A percentile compares a stretch with the other conserved stretches of the same genome.
phyloP scores from a whole-genome alignment of 2,113 vertebrate species.

The Butorides virescens region DNA sequence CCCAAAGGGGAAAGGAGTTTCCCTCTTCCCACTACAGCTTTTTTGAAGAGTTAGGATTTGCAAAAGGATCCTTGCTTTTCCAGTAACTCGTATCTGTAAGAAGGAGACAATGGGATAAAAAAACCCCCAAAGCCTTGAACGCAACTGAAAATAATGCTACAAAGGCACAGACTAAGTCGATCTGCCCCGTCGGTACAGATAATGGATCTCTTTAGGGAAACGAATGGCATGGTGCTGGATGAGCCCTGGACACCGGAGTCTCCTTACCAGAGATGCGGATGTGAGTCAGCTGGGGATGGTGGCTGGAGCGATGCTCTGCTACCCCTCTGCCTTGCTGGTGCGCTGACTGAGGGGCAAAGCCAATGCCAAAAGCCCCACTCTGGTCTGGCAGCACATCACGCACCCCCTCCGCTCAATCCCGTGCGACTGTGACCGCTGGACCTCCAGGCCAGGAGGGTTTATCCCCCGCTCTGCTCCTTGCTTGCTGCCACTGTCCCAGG shows the following conservation, averaged over 20 bases:
- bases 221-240: not conserved
- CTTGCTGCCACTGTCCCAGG: not conserved
- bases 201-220: not conserved
- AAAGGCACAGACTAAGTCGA: not conserved
- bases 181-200: not conserved
- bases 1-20: not conserved
- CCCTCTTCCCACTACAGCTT: not conserved
- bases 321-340: not conserved
- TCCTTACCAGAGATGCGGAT: not conserved
- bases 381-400: not conserved
- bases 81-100: not conserved
- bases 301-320: not conserved
- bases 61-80: not conserved
- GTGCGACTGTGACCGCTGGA: fast-evolving
- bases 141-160: not conserved
- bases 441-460: not conserved
- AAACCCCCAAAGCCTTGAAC: not conserved
- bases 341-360: not conserved
- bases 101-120: not conserved
- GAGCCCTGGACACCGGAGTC: not conserved
- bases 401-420: fast-evolving
- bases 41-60: not conserved
- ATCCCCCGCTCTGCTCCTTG: not conserved
- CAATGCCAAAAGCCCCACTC: not conserved
- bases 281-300: not conserved